Evolutionary conservation across 2,113 vertebrate species (phyloP).

Genomic region (Verasper variegatus): DNA sequence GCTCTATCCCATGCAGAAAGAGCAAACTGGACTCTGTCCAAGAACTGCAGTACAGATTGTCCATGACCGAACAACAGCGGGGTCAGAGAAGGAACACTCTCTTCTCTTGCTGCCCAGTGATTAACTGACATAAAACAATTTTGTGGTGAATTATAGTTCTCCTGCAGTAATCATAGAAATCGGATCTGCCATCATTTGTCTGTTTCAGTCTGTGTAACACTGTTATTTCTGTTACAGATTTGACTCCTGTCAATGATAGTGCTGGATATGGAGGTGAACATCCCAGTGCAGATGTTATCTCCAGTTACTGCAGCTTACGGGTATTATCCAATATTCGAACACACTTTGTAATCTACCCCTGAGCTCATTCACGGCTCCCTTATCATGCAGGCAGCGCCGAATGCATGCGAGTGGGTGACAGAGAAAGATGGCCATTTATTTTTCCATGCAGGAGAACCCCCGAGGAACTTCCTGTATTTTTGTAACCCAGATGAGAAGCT

Average conservation of each 20-base stretch:
- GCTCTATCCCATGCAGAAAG: constrained; percentile 57
- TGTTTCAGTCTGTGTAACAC: not conserved
- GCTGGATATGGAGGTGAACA: constrained; percentile 39
- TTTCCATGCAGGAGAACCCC: constrained; percentile 65
- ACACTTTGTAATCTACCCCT: constrained; percentile 62
- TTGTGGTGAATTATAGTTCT: constrained; percentile 21
- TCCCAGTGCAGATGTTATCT: constrained; percentile 59
- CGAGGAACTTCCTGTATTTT: constrained; percentile 75
- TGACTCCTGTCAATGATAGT: constrained; percentile 46
- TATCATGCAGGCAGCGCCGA: constrained; percentile 37
- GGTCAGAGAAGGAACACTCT: constrained; percentile 17
- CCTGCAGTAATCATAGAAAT: constrained; percentile 23
- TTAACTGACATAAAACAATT: constrained; percentile 19
- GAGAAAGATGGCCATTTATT: constrained; percentile 57
- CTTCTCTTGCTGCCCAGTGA: constrained; percentile 15
- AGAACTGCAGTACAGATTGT: constrained; percentile 49
- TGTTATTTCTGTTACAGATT: constrained; percentile 21
- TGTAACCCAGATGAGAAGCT: constrained; percentile 72
- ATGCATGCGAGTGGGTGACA: constrained; percentile 49
- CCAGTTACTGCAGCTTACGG: constrained; percentile 32
- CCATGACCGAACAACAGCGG: constrained; percentile 13
- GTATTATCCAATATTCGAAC: constrained; percentile 62
- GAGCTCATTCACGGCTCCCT: constrained; percentile 45
- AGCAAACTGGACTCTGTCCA: constrained; percentile 40
- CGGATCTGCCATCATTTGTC: constrained; percentile 13